Evolutionary conservation across 2,888 invertebrate genomes (phyloP), one percentile per base, ranked within the genome.

Genomic region (Drosophila ezoana): DNA sequence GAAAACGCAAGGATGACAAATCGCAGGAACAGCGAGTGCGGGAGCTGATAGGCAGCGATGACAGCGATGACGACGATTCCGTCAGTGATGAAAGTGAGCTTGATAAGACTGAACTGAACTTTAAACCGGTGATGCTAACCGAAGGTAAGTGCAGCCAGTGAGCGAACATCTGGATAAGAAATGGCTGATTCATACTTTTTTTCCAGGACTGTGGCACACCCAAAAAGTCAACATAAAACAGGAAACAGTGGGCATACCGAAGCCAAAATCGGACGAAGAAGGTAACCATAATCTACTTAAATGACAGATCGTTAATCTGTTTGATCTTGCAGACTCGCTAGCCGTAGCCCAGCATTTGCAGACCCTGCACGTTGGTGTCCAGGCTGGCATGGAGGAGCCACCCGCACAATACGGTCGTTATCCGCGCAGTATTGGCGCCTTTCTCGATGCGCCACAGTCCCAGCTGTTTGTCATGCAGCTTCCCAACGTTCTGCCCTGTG

Each of bases 391-490:
- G 35, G 76, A 79, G 16, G 66, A 79, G 4, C 67, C 84, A 45
- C 77, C 79, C 6, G 41, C 72, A 43, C 84, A 79, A 32, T 59
- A 72, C 38, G 83, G 88, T 14, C 81, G 86, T 1, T 92, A 91
- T 79, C 92, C 92, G 0, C 76, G 81, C 8, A 87, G 70, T 48
- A 77, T 92, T 20, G 79, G 78, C 5, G 87, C 90, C 28, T 85
- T 92, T 23, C 79, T 92, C 1, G 83, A 87, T 18, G 74, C 74
- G 11, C 51, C 75, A 9, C 82, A 90, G 44, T 79, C 91, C 3
- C 91, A 92, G 64, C 77, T 92, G 44, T 91, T 92, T 54, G 53
- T 92, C 11, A 84, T 92, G 87, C 92, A 92, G 72, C 86, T 92
- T 57, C 64, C 85, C 3, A 79, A 83, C 49, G 79, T 77, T 8